Evolutionary conservation across 2,113 vertebrate species (phyloP), one percentile per base, ranked within the genome.

Genomic region (Apaloderma vittatum): DNA sequence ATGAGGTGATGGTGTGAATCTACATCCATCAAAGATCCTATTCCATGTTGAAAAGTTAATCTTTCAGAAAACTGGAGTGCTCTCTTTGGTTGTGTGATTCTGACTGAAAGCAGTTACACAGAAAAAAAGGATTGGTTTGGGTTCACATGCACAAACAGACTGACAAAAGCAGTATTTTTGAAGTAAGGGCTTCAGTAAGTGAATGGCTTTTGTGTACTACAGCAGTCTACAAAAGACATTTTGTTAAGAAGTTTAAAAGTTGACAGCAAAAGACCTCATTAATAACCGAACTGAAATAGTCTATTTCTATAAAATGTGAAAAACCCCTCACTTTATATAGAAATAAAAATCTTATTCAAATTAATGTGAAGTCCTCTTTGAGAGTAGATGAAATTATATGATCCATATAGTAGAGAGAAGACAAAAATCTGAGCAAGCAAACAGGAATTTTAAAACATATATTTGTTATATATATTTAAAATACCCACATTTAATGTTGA

Each of bases 391-490:
- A 80, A 84, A 90, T 61, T 0, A 46, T 46, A 67, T 43, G 46
- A 72, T 19, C 61, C 48, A 73, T 37, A 88, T 10, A 86, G 43
- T 21, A 76, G 18, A 66, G 6, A 85, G 11, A 43, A 91, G 76
- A 85, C 23, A 71, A 57, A 34, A 86, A 76, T 70, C 32, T 55
- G 30, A 96, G 27, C 29, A 93, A 92, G 40, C 34, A 85, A 72
- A 65, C 6, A 77, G 58, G 48, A 90, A 70, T 73, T 93, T 76
- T 32, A 89, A 95, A 94, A 73, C 68, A 94, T 71, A 71, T 80
- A 77, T 81, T 51, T 18, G 34, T 59, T 9, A 70, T 48, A 73
- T 49, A 67, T 76, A 87, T 72, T 86, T 92, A 15, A 94, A 94
- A 94, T 63, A 62, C 8, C 45, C 55, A 74, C 7, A 18, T 58